These are phyloP conservation scores for Helicoverpa assulta DNA, from an alignment of 2,888 invertebrate species.

Conservation along the genomic window DNA sequence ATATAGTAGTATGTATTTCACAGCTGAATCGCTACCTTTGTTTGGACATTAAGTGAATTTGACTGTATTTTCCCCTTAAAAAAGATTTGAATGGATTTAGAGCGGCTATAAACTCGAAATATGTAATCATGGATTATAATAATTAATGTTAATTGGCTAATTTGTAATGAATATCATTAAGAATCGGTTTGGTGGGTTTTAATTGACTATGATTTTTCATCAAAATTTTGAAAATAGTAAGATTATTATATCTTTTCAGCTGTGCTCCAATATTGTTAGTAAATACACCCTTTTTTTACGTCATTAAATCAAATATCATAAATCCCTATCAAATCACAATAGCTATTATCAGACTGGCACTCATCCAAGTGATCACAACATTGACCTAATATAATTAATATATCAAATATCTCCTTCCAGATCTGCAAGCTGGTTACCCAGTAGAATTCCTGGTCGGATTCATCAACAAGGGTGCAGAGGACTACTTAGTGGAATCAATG, in stretches of 20 bases:
- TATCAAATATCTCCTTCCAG: slow-evolving; percentile 81
- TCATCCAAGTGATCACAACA: slow-evolving; percentile 5
- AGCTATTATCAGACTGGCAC: slow-evolving; percentile 22
- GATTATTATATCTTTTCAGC: too few relatives aligned
- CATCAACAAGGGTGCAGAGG: slow-evolving; percentile 97
- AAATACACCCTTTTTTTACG: not conserved
- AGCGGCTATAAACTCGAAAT: too few relatives aligned
- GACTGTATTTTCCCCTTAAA: too few relatives aligned
- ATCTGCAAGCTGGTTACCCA: slow-evolving; percentile 97
- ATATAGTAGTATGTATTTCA: too few relatives aligned
- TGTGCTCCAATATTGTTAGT: too few relatives aligned
- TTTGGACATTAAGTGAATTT: too few relatives aligned
- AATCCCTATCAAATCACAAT: not conserved
- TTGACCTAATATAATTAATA: not conserved
- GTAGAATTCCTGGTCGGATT: slow-evolving; percentile 99
- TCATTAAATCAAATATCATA: not conserved
- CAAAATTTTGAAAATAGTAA: too few relatives aligned
- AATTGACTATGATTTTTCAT: too few relatives aligned
- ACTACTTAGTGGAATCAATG: slow-evolving; percentile 97
- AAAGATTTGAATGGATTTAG: too few relatives aligned
- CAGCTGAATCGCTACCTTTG: too few relatives aligned
- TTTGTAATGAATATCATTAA: slow-evolving; percentile 1
- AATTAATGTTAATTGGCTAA: not conserved
- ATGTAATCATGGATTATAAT: not conserved
- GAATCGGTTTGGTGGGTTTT: too few relatives aligned